Evolutionary conservation across 2,113 vertebrate genomes (phyloP), one percentile per base, ranked within the genome.

Genomic region (Gobio gobio): DNA sequence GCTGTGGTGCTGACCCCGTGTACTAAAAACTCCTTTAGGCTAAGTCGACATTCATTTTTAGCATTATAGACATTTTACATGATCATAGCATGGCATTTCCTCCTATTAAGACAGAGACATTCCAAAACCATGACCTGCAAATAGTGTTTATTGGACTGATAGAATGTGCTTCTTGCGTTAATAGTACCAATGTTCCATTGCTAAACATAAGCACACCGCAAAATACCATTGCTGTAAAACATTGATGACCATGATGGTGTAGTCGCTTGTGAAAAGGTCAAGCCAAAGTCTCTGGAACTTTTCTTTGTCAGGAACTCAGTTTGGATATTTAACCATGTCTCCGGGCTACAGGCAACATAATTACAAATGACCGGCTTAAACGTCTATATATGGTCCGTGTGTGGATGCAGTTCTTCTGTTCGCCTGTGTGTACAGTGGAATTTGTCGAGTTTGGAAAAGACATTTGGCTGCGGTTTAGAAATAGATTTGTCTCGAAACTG

Each of bases 171-270:
- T 56, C 24, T 45, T 61, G 47, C 68, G 33, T 84, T 84, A 59
- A 45, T 78, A n/a, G 18, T 49, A 29, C 51, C 36, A 72, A 13
- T 61, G 82, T 70, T 77, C 14, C 22, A 49, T 83, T 80, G 20
- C 74, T 90, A 74, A 24, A n/a, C 85, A 85, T 80, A 72, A 33
- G 77, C 58, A 78, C 58, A 61, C 72, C 76, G 6, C 18, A 87
- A 59, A 84, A 84, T 66, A 85, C 87, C 86, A 24, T 89, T 89
- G 76, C 89, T 84, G 77, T 91, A 85, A 75, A 90, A 78, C 83
- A 86, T 87, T 89, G 36, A 36, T 88, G 88, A 87, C 86, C 59
- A 24, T 68, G 85, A 87, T 86, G 88, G 89, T 88, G 83, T 36
- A 56, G 59, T 74, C 75, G 85, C 70, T 70, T 87, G 78, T 49